Conservation (phyloP, 2,888 invertebrate species). For the Gonocerus acuteangulatus region DNA sequence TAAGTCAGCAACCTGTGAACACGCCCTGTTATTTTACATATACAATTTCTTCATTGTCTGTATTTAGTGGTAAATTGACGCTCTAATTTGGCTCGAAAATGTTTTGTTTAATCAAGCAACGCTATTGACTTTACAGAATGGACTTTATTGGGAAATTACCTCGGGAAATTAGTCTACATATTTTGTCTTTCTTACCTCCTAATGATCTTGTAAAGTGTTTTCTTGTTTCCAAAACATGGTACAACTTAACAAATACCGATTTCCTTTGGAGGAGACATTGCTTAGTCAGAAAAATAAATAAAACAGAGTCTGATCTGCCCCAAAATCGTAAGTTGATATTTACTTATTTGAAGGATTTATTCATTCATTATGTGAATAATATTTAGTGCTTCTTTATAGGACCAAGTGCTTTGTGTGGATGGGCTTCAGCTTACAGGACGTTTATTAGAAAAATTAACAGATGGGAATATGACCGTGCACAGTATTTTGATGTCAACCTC, state of each 20-base stretch:
- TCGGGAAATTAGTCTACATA: constrained; percentile 15
- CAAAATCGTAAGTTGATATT: constrained; percentile 1
- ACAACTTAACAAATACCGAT: constrained; percentile 14
- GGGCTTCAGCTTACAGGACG: constrained; percentile 2
- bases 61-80: too few relatives aligned
- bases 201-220: constrained; percentile 9
- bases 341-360: neutral
- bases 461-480: constrained; percentile 14
- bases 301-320: neutral
- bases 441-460: constrained; percentile 14
- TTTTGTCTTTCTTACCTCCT: constrained; percentile 13
- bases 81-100: too few relatives aligned
- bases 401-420: neutral
- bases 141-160: constrained; percentile 15
- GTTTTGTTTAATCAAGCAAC: too few relatives aligned
- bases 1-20: too few relatives aligned
- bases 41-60: too few relatives aligned
- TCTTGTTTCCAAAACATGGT: constrained; percentile 11
- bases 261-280: constrained; percentile 20
- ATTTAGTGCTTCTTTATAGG: neutral
- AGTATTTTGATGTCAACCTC: neutral
- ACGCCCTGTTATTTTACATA: too few relatives aligned
- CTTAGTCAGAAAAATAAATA: neutral
- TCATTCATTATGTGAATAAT: neutral
- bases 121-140: neutral